Base-by-base conservation (phyloP, 2,113 vertebrate genomes). In the Pelobates fuscus region DNA sequence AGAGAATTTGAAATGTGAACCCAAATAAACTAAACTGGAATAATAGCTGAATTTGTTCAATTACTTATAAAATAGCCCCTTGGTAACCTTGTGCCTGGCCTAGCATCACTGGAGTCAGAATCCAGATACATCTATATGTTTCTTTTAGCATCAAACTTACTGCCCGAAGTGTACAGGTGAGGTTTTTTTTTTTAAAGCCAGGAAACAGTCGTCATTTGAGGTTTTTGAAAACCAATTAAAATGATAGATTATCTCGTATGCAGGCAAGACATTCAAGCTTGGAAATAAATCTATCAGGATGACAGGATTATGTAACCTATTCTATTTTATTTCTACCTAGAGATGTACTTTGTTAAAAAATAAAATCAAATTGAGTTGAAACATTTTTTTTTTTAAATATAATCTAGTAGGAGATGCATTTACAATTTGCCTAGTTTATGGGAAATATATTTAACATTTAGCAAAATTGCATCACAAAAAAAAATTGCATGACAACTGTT, bases 151-250 rank as follows among this genome's bases (percentile, higher is more conserved):
- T 17, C 44, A 17, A 11, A 4, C 5, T 49, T 3, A 11, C 44
- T 3, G 44, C 17, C 10, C 17, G 11, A 49, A 49, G 17, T 17
- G 3, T 5, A 49, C 3, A 17, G 8, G 44, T 49, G 12, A 18
- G 15, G 4, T 49, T 49, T 49, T 49, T 49, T 49, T 17, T 49
- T 49, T 18, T 11, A 14, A 14, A 49, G 17, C 32, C 20, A 37
- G 68, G 55, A 30, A 25, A 65, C 18, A 21, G 66, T 59, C 59
- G n/a, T 71, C 75, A 67, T 26, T 64, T 37, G 61, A n/a, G 76
- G 59, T 71, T 76, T 78, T 59, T 61, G 44, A 77, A 75, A 77
- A 78, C 78, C 75, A 81, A 81, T 81, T 81, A 78, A 78, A 79
- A 79, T 79, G 80, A 79, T 81, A 72, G 75, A 79, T 79, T 78